Conservation (phyloP, 1,140 invertebrate genomes). For the Bombus cullumanus region DNA sequence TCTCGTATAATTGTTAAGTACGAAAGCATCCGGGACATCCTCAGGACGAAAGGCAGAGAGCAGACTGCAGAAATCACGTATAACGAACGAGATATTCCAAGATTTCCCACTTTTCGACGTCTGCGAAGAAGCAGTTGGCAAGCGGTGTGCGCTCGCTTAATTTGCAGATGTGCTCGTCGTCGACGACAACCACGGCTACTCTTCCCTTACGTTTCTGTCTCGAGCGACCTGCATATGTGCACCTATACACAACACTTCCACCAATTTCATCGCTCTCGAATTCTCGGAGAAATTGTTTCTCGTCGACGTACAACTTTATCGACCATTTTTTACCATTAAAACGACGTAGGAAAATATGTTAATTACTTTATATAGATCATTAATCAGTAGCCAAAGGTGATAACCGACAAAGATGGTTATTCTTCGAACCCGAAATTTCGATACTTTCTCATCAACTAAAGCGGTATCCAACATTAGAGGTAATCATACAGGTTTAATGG, state of each 20-base stretch:
- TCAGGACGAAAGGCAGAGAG: conserved; percentile 4
- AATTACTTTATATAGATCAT: neutral
- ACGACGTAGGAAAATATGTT: neutral
- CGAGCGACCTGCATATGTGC: neutral
- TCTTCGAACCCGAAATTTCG: neutral
- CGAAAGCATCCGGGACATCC: conserved; percentile 45
- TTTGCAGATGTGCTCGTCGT: conserved; percentile 42
- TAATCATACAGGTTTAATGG: neutral
- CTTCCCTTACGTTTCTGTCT: conserved; percentile 3
- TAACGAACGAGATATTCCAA: conserved; percentile 54
- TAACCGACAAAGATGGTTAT: neutral
- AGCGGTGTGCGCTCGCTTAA: conserved; percentile 36
- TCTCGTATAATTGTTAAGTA: conserved; percentile 46
- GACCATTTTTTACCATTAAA: neutral
- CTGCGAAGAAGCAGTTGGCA: conserved; percentile 39
- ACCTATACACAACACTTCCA: no score
- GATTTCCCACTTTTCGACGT: conserved; percentile 51
- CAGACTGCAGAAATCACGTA: conserved; percentile 37
- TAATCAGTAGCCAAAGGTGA: neutral
- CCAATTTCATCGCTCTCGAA: neutral
- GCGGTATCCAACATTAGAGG: neutral
- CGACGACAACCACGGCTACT: neutral
- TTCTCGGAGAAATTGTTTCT: neutral
- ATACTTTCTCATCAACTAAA: neutral
- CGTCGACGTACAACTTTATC: neutral